Evolutionary conservation across 2,113 vertebrate genomes (phyloP).

Genomic region (chimpanzee (Pan troglodytes)): DNA sequence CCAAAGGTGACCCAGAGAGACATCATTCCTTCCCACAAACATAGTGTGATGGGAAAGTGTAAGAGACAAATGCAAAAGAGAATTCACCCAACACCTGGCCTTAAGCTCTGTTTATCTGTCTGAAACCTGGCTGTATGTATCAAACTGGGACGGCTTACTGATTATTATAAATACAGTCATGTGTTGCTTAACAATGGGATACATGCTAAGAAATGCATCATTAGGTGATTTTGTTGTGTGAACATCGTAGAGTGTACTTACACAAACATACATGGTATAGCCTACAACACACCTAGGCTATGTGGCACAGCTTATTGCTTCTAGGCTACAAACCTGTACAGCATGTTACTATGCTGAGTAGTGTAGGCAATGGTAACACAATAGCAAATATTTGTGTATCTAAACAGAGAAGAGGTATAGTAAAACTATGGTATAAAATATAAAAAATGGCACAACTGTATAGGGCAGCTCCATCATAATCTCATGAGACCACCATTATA

Average conservation of each 20-base stretch:
- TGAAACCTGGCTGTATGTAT: not conserved
- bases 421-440: not conserved
- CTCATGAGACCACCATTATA: not conserved
- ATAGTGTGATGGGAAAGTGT: not conserved
- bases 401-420: not conserved
- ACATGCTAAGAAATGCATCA: not conserved
- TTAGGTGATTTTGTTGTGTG: not conserved
- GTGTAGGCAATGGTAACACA: not conserved
- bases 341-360: not conserved
- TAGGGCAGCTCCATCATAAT: not conserved
- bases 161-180: not conserved
- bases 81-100: not conserved
- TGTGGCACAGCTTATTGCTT: not conserved
- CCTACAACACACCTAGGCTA: not conserved
- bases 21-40: not conserved
- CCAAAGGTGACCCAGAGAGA: not conserved
- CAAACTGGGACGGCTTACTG: not conserved
- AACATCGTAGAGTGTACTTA: not conserved
- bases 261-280: not conserved
- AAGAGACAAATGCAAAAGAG: not conserved
- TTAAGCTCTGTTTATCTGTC: not conserved
- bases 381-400: not conserved
- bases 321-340: not conserved
- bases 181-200: not conserved
- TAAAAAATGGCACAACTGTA: not conserved